phyloP scores from a whole-genome alignment of 2,797 vertebrate species.

The Novumbra hubbsi region DNA sequence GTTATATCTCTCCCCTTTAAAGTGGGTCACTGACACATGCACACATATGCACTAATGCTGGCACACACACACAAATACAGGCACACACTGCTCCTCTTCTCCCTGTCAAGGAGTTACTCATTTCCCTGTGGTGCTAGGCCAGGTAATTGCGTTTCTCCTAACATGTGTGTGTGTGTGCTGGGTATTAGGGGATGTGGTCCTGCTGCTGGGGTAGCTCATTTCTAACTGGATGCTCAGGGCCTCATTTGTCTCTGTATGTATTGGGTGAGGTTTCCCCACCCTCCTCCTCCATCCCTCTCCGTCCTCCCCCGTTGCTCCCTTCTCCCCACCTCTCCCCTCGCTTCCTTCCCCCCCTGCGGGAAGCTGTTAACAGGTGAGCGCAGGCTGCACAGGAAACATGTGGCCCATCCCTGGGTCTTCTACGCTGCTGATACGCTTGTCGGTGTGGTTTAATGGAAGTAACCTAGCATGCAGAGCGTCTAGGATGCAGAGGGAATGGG shows the following conservation, averaged over 20 bases:
- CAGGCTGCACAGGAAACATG: neutral
- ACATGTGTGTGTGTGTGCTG: constrained; percentile 12
- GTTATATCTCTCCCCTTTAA: constrained; percentile 48
- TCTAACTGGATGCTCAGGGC: constrained; percentile 56
- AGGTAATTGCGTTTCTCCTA: neutral
- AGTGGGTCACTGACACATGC: constrained; percentile 55
- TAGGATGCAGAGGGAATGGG: neutral
- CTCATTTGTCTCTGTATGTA: constrained; percentile 62
- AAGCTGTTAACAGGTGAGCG: neutral
- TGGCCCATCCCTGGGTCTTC: neutral
- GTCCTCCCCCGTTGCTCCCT: constrained; percentile 20
- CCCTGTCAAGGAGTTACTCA: neutral
- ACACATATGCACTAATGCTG: neutral
- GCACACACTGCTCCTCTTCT: neutral
- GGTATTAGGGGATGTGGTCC: constrained; percentile 46
- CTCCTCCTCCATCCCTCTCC: constrained; percentile 39
- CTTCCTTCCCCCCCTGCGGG: neutral
- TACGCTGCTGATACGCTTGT: neutral
- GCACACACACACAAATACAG: neutral
- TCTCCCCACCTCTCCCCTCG: neutral
- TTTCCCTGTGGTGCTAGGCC: neutral
- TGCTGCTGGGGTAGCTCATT: constrained; percentile 49
- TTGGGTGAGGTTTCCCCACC: constrained; percentile 40
- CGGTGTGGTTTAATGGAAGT: neutral
- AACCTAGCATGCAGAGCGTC: neutral